Evolutionary conservation across 2,113 vertebrate genomes (phyloP).

Genomic region (Madoqua kirkii): DNA sequence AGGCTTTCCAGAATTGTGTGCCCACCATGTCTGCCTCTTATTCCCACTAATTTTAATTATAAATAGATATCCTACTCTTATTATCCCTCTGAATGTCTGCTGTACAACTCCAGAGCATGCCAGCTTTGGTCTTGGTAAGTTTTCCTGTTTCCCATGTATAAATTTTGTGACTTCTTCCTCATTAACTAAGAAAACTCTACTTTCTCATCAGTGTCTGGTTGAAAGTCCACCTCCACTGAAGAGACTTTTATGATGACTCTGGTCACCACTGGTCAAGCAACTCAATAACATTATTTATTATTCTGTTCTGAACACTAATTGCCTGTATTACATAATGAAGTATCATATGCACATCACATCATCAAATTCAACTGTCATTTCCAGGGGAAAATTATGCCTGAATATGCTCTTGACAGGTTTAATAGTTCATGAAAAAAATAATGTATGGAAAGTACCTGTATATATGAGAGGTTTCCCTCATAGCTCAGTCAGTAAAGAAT

Average conservation of each 20-base stretch:
- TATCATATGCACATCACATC: background rate
- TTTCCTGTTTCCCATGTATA: background rate
- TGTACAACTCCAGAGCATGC: background rate
- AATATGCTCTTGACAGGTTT: background rate
- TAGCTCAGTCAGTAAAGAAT: background rate
- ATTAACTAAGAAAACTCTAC: background rate
- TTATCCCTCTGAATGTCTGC: background rate
- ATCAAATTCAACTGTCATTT: constrained; percentile 15
- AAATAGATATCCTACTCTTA: background rate
- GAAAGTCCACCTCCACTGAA: background rate
- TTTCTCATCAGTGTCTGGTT: background rate
- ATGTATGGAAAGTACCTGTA: background rate
- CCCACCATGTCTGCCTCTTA: background rate
- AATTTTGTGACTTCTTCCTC: background rate
- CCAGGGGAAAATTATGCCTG: background rate
- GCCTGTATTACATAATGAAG: background rate
- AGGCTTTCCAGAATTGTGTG: background rate
- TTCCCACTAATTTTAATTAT: background rate
- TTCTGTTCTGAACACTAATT: background rate
- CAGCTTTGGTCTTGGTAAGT: background rate
- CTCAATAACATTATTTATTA: background rate
- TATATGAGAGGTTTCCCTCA: background rate
- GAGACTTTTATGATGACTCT: background rate
- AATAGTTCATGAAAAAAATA: background rate
- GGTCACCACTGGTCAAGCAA: background rate